Evolutionary conservation across 2,113 vertebrate genomes (phyloP).

Genomic region (Osmerus eperlanus): DNA sequence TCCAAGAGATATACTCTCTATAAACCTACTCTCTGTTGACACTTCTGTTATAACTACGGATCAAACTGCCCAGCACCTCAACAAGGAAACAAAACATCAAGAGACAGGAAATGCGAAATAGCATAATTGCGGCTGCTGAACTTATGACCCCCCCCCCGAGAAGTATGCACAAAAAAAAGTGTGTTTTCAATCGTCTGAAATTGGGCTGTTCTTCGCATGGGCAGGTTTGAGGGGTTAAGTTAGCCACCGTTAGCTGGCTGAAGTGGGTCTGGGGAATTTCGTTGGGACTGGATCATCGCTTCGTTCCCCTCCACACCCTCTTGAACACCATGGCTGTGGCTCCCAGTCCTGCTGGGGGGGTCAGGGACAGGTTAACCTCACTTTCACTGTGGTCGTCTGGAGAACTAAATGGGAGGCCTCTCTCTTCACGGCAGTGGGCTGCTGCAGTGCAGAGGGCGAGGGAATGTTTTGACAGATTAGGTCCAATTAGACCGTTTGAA

Average conservation of each 20-base stretch:
- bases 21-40: slow-evolving; percentile 53
- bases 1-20: slow-evolving; percentile 51
- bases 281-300: slow-evolving; percentile 42
- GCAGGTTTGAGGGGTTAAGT: slow-evolving; percentile 57
- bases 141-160: slow-evolving; percentile 17
- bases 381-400: slow-evolving; percentile 46
- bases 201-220: slow-evolving; percentile 36
- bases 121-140: slow-evolving; percentile 39
- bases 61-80: slow-evolving; percentile 68
- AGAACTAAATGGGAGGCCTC: slow-evolving; percentile 32
- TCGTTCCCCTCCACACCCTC: slow-evolving; percentile 51
- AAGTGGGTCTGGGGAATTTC: slow-evolving; percentile 55
- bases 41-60: slow-evolving; percentile 63
- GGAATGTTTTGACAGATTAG: slow-evolving; percentile 12
- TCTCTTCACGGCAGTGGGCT: slow-evolving; percentile 7
- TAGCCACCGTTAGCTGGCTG: slow-evolving; percentile 39
- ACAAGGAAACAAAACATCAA: slow-evolving; percentile 51
- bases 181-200: slow-evolving; percentile 80
- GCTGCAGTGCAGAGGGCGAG: background rate
- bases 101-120: slow-evolving; percentile 45
- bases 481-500: slow-evolving; percentile 9
- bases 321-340: slow-evolving; percentile 28
- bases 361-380: slow-evolving; percentile 47
- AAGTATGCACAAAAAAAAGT: slow-evolving; percentile 61
- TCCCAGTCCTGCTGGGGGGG: slow-evolving; percentile 19